Evolutionary conservation across 2,888 invertebrate genomes (phyloP).

Genomic region (Ecliptopera silaceata): DNA sequence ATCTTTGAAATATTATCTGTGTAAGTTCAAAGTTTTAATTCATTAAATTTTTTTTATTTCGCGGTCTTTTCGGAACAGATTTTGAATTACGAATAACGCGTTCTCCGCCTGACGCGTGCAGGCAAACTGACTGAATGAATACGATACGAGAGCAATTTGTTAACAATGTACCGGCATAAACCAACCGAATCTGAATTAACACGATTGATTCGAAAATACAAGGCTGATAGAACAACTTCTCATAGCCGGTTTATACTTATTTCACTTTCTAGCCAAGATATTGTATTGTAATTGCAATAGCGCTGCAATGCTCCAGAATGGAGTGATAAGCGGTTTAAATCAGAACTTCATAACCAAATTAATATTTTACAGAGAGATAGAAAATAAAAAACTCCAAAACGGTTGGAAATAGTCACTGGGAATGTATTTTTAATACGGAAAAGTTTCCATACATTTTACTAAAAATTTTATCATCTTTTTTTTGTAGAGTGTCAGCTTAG

Average conservation of each 20-base stretch:
- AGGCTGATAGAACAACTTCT: constrained; percentile 45
- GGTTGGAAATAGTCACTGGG: no score
- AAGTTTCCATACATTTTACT: no score
- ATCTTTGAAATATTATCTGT: neutral
- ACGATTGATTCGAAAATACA: constrained; percentile 50
- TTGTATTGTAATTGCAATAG: constrained; percentile 21
- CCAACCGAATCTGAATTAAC: constrained; percentile 67
- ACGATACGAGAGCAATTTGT: constrained; percentile 38
- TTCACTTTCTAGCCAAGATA: constrained; percentile 65
- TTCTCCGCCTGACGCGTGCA: constrained; percentile 53
- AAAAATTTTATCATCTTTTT: no score
- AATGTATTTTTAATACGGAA: no score
- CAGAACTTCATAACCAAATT: no score
- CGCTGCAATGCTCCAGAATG: constrained; percentile 46
- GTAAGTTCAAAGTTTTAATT: constrained; percentile 27
- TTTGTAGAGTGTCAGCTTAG: no score
- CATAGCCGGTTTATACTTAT: constrained; percentile 53
- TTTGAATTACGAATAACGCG: constrained; percentile 44
- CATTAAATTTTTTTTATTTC: constrained; percentile 34
- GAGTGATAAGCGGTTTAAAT: constrained; percentile 50
- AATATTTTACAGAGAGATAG: no score
- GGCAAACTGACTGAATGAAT: constrained; percentile 59
- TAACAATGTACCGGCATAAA: constrained; percentile 61
- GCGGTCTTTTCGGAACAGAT: constrained; percentile 44
- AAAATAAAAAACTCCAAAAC: no score